phyloP scores from a whole-genome alignment of 1,140 invertebrate species.

The Orussus abietinus region DNA sequence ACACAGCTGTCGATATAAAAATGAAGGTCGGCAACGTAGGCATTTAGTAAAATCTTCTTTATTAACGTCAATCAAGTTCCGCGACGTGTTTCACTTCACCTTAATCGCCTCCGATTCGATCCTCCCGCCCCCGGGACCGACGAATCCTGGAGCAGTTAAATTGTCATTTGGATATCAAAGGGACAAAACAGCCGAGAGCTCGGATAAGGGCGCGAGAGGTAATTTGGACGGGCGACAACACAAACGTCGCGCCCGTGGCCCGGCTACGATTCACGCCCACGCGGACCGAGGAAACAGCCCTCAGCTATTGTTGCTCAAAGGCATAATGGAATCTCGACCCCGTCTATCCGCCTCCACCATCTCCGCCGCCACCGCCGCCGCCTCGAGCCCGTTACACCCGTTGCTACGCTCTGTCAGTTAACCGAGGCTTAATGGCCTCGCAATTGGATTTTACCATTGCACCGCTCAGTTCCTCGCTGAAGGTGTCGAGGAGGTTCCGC shows the following conservation, averaged over 20 bases:
- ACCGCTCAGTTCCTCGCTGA: slow-evolving; percentile 30
- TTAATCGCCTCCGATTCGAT: too few relatives aligned
- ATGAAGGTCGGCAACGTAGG: too few relatives aligned
- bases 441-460: slow-evolving; percentile 54
- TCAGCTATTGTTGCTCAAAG: slow-evolving; percentile 52
- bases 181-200: slow-evolving; percentile 39
- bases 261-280: slow-evolving; percentile 44
- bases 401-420: slow-evolving; percentile 23
- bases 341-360: slow-evolving; percentile 18
- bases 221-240: slow-evolving; percentile 50
- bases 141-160: slow-evolving; percentile 45
- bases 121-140: too few relatives aligned
- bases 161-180: slow-evolving; percentile 54
- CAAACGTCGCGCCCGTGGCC: slow-evolving; percentile 39
- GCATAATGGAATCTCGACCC: slow-evolving; percentile 52
- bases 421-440: slow-evolving; percentile 49
- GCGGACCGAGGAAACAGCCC: slow-evolving; percentile 43
- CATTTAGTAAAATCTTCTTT: too few relatives aligned
- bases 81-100: too few relatives aligned
- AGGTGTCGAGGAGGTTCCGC: slow-evolving; percentile 17
- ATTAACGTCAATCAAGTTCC: too few relatives aligned
- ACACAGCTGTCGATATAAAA: too few relatives aligned
- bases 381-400: neutral
- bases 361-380: slow-evolving; percentile 10
- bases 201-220: slow-evolving; percentile 49